phyloP scores from a whole-genome alignment of 2,113 vertebrate species.

The Cisticola juncidis region DNA sequence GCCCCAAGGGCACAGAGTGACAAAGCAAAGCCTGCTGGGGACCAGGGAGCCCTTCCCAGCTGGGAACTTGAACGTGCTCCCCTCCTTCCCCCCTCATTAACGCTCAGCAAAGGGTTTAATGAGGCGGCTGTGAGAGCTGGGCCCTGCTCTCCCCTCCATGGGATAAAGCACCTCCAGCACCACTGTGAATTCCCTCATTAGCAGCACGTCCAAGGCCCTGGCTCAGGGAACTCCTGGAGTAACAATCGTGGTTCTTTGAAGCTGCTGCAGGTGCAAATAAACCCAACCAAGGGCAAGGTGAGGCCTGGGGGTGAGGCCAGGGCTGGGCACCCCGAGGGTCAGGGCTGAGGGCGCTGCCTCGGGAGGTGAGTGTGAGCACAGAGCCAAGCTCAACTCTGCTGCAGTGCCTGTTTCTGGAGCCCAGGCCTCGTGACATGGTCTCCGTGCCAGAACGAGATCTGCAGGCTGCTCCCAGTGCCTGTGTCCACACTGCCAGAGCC shows the following conservation, averaged over 20 bases:
- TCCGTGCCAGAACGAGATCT: background rate
- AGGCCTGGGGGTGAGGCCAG: background rate
- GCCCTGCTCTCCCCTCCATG: background rate
- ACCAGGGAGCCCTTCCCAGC: background rate
- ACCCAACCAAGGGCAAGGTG: background rate
- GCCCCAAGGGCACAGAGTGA: background rate
- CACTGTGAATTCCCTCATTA: background rate
- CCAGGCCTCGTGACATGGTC: background rate
- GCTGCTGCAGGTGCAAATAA: background rate
- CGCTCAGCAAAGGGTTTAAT: background rate
- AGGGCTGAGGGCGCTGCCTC: background rate
- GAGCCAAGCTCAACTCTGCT: background rate
- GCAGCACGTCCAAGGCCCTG: background rate
- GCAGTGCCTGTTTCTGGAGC: background rate
- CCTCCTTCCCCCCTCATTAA: background rate
- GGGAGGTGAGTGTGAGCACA: background rate
- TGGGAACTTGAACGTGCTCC: background rate
- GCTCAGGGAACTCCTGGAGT: background rate
- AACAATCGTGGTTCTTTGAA: accelerated
- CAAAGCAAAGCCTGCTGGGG: background rate
- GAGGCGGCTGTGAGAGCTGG: background rate
- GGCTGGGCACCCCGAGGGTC: background rate
- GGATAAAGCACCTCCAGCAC: background rate
- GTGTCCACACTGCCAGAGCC: background rate
- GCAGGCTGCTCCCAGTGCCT: background rate